phyloP scores from a whole-genome alignment of 2,888 invertebrate genomes.

The Agrilus cyanescens region DNA sequence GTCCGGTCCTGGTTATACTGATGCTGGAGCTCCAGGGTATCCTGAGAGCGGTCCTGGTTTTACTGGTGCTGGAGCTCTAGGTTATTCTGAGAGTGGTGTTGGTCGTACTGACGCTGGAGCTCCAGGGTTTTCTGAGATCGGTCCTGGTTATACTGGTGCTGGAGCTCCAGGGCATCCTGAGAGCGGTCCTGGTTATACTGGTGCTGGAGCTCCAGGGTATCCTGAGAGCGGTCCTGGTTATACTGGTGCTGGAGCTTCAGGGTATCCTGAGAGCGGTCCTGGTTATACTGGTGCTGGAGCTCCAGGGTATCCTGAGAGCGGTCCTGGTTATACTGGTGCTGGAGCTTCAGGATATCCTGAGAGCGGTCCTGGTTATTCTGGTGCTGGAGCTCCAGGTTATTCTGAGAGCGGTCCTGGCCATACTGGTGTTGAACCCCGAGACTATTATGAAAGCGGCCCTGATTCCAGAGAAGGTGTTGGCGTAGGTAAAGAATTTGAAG shows the following conservation, averaged over 20 bases:
- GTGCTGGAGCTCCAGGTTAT: neutral
- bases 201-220: neutral
- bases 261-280: neutral
- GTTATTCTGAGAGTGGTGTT: neutral
- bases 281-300: conserved; percentile 1
- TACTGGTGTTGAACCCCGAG: neutral
- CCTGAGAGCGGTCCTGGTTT: neutral
- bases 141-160: neutral
- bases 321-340: conserved; percentile 2
- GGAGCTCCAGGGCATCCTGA: neutral
- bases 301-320: conserved; percentile 1
- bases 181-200: neutral
- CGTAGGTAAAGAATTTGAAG: conserved; percentile 1
- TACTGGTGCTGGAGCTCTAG: neutral
- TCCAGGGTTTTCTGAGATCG: neutral
- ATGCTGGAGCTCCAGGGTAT: neutral
- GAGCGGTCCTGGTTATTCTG: conserved; percentile 1
- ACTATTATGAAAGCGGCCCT: too few species aligned
- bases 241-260: conserved; percentile 2
- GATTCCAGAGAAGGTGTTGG: too few species aligned
- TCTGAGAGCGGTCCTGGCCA: neutral
- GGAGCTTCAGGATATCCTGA: neutral
- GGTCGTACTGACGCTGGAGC: neutral
- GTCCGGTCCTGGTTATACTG: neutral
- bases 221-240: conserved; percentile 2